phyloP scores from a whole-genome alignment of 2,888 invertebrate genomes.

The Tenthredo distinguenda region DNA sequence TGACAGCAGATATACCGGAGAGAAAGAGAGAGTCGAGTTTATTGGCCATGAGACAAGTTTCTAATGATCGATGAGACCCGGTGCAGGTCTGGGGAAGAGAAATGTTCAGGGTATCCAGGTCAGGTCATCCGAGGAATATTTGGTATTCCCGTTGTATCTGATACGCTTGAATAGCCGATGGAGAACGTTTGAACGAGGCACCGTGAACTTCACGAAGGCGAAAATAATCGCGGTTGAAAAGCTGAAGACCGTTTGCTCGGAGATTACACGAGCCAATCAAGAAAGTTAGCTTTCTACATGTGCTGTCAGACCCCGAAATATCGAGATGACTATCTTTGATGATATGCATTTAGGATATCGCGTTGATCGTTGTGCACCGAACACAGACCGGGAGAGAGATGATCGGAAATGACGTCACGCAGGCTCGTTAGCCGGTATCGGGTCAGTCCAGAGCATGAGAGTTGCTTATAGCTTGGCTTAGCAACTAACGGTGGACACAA shows the following conservation, averaged over 20 bases:
- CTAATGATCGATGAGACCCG: conserved; percentile 15
- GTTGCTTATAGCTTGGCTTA: conserved; percentile 30
- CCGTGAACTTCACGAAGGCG: too few relatives aligned
- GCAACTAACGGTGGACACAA: conserved; percentile 39
- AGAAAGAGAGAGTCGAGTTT: conserved; percentile 18
- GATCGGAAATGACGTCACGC: conserved; percentile 42
- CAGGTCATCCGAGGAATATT: conserved; percentile 8
- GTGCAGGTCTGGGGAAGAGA: conserved; percentile 9
- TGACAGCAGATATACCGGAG: background rate
- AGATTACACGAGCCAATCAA: background rate
- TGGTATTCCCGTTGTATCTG: background rate
- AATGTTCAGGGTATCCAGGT: conserved; percentile 11
- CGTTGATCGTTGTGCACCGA: background rate
- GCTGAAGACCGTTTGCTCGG: background rate
- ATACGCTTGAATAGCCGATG: background rate
- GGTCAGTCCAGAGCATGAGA: conserved; percentile 26
- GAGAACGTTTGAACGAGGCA: background rate
- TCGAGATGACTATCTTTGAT: background rate
- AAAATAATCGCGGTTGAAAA: too few relatives aligned
- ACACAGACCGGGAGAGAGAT: background rate
- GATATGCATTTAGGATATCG: conserved; percentile 17
- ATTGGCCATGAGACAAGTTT: conserved; percentile 21
- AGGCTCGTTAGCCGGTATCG: conserved; percentile 46
- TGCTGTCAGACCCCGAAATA: background rate
- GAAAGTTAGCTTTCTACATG: background rate